Evolutionary conservation across 2,113 vertebrate species (phyloP), one percentile per base, ranked within the genome.

Genomic region (Mastomys coucha): DNA sequence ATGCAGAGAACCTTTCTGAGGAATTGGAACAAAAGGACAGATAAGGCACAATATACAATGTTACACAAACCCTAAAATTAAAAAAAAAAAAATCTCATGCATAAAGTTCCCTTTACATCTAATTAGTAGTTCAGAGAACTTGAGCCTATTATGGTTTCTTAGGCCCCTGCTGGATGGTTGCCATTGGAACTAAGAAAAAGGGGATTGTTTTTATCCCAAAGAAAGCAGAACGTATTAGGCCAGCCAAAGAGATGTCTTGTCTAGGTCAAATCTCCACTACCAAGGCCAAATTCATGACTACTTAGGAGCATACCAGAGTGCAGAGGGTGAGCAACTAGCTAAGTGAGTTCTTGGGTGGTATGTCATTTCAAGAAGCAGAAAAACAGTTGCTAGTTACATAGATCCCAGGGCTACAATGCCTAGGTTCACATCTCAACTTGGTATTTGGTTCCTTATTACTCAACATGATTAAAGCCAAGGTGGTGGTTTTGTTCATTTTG

Each of bases 1-100:
- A 69, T 89, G n/a, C 14, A 95, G 91, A 96, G 49, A 87, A 85
- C n/a, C 78, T 67, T 85, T 82, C 28, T 65, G 63, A 88, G 28
- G 51, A 90, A 70, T 33, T 88, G n/a, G 10, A 82, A 89, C 28
- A 73, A 63, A 92, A 33, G n/a, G 26, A 93, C 81, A 76, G 90
- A 65, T 72, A 82, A 90, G n/a, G 56, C 6, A 26, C 0, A 80
- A 70, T 49, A 86, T 39, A 17, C 39, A 91, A 75, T 51, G 36
- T 76, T 88, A 78, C 84, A 42, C 26, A 36, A 95, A 70, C 0
- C 20, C 49, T 70, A 78, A 85, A 82, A 65, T 65, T 19, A 75
- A 75, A 84, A 73, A 75, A 75, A 84, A 73, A 73, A 94, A 75
- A 51, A 45, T 87, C 7, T 94, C n/a, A 72, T 85, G 22, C 9